Base-by-base conservation (phyloP, 2,888 invertebrate genomes). In the Pandemis heparana region DNA sequence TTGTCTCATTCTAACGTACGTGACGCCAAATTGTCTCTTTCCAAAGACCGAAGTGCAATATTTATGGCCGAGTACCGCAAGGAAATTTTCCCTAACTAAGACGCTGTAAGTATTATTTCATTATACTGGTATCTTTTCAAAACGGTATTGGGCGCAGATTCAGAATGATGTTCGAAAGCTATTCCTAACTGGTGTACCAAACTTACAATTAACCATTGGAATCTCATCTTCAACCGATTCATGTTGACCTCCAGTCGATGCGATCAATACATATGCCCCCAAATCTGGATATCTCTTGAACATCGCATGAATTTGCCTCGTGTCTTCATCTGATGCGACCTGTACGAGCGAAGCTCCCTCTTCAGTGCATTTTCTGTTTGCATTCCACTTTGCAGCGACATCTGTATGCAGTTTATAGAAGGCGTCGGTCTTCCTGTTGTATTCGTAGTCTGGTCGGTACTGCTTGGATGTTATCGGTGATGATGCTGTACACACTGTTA, bases 371-470 rank as follows among this genome's bases (percentile, higher is more conserved):
- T 53, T 53, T 18, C 18, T 53, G 53, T 7, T 8, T 14, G 53
- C 53, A 2, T 18, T 1, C 53, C 53, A 53, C 16, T 16, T 18
- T 6, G 53, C 53, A 18, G 53, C 53, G 53, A 18, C 53, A 53
- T 53, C 53, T 18, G 18, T 18, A 9, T 53, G 53, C 18, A 53
- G 14, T 16, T 53, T 53, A 18, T 53, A 53, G 53, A 53, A 53
- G 3, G 53, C 53, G 6, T 53, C 53, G 8, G 53, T 53, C 18
- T 53, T 68, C 18, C 39, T 32, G 16, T 76, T 70, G 39, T 76
- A 76, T 0, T 48, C 70, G 64, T 75, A 76, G 59, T 76, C 76
- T 3, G 53, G 14, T 32, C 76, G 74, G 38, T 73, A 76, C 38
- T 64, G 65, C 39, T 75, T 74, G 53, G 61, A 61, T 16, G 6